Base-by-base conservation (phyloP, 2,113 vertebrate species). In the Tetraodon nigroviridis region DNA sequence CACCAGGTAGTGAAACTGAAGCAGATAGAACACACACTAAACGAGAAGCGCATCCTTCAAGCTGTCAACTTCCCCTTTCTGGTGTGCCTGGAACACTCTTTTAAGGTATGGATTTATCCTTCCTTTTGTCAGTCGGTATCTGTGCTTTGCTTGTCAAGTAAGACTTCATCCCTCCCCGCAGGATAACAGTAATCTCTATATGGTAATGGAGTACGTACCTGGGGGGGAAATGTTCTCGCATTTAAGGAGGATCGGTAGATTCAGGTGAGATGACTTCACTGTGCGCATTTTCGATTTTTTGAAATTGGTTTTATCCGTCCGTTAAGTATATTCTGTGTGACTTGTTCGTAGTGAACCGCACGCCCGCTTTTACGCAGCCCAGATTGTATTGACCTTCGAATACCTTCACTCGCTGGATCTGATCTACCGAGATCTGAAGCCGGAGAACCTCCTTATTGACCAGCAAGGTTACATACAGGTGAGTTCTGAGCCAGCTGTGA, bases 151-250 rank as follows among this genome's bases (percentile, higher is more conserved):
- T 16, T 37, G 6, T 52, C 8, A 42, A 42, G 7, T 73, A 22
- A 71, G 8, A 56, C 17, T 24, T 46, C 7, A 2, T 76, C 21
- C 74, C 19, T 75, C 66, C 48, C 64, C 32, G 6, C 79, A 94
- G 92, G 94, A 96, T 81, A 92, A 94, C 86, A 90, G 91, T 51
- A 95, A 95, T 84, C 89, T 96, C 51, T 95, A 96, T 81, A 96
- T 96, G 94, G 86, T 96, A 78, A 95, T 96, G 94, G 94, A 96
- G 79, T 96, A 96, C 10, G 92, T 96, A 68, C 92, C 92, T 0
- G 94, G 94, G 0, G 94, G 94, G 1, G 94, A 96, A 84, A 96
- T 95, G 94, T 96, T 96, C 85, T 95, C 93, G 55, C 94, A 96
- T 74, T 84, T 96, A 80, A 90, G 94, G 85, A 90, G 93, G 90